phyloP scores from a whole-genome alignment of 2,888 invertebrate genomes.

The Cheilosia vernalis region DNA sequence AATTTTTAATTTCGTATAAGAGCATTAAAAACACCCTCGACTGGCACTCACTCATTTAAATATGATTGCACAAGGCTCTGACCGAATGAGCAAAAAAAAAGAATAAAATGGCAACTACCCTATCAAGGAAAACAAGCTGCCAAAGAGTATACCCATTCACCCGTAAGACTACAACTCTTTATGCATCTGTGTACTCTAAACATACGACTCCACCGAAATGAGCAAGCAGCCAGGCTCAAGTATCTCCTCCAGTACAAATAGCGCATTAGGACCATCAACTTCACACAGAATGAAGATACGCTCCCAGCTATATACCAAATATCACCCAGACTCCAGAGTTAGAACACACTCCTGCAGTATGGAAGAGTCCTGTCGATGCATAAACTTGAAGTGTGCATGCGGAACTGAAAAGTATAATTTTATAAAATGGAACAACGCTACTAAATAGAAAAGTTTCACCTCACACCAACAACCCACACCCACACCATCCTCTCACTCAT shows the following conservation, averaged over 20 bases:
- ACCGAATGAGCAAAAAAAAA: background rate
- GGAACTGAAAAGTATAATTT: constrained; percentile 65
- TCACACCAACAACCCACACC: background rate
- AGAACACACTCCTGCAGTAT: constrained; percentile 34
- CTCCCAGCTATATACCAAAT: constrained; percentile 8
- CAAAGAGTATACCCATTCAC: constrained; percentile 58
- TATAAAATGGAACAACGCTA: constrained; percentile 55
- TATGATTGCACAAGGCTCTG: constrained; percentile 13
- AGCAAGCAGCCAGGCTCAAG: constrained; percentile 63
- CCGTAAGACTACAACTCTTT: constrained; percentile 57
- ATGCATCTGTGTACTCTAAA: constrained; percentile 22
- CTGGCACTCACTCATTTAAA: constrained; percentile 27
- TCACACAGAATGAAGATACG: constrained; percentile 30
- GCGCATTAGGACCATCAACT: constrained; percentile 68
- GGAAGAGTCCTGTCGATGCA: constrained; percentile 64
- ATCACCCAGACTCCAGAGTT: constrained; percentile 8
- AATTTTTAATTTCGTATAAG: constrained; percentile 54
- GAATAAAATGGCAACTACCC: background rate
- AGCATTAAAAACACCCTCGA: constrained; percentile 49
- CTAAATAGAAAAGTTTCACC: constrained; percentile 42
- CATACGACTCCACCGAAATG: constrained; percentile 46
- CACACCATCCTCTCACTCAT: constrained; percentile 2
- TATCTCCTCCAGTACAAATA: constrained; percentile 60
- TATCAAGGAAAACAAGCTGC: constrained; percentile 49
- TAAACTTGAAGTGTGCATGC: constrained; percentile 64